phyloP scores from a whole-genome alignment of 2,113 vertebrate species.

The Fulica atra region DNA sequence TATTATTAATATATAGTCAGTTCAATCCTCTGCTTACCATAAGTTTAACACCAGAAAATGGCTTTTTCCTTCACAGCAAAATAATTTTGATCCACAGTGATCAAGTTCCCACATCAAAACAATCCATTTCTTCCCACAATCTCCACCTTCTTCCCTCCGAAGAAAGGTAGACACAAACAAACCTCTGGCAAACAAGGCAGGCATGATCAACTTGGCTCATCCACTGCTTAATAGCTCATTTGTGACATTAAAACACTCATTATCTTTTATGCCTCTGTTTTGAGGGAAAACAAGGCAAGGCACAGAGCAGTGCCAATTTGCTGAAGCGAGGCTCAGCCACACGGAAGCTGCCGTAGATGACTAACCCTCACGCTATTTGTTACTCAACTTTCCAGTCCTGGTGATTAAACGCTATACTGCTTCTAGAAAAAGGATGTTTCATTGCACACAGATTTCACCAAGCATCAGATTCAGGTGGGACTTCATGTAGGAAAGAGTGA shows the following conservation, averaged over 20 bases:
- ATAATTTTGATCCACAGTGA: not conserved
- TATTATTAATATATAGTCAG: not conserved
- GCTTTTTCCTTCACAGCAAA: not conserved
- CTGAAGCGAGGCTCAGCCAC: not conserved
- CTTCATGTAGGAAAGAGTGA: not conserved
- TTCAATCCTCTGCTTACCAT: not conserved
- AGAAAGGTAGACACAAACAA: slow-evolving; percentile 25
- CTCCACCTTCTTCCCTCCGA: not conserved
- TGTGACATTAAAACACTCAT: slow-evolving; percentile 41
- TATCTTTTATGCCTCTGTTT: slow-evolving; percentile 35
- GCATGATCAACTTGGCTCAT: slow-evolving; percentile 13
- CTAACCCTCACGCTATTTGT: slow-evolving; percentile 63
- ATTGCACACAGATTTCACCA: slow-evolving; percentile 3
- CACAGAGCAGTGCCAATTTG: slow-evolving; percentile 15
- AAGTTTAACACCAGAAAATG: not conserved
- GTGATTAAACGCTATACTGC: slow-evolving; percentile 15
- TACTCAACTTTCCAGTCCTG: slow-evolving; percentile 55
- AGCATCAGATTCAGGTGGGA: slow-evolving; percentile 7
- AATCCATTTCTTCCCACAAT: not conserved
- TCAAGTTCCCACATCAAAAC: not conserved
- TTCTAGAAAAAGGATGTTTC: slow-evolving; percentile 32
- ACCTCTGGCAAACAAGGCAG: slow-evolving; percentile 20
- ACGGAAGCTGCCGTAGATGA: slow-evolving; percentile 49
- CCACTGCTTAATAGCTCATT: slow-evolving; percentile 22
- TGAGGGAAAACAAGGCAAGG: slow-evolving; percentile 49